phyloP scores from a whole-genome alignment of 1,140 invertebrate genomes.

The Asobara japonica region DNA sequence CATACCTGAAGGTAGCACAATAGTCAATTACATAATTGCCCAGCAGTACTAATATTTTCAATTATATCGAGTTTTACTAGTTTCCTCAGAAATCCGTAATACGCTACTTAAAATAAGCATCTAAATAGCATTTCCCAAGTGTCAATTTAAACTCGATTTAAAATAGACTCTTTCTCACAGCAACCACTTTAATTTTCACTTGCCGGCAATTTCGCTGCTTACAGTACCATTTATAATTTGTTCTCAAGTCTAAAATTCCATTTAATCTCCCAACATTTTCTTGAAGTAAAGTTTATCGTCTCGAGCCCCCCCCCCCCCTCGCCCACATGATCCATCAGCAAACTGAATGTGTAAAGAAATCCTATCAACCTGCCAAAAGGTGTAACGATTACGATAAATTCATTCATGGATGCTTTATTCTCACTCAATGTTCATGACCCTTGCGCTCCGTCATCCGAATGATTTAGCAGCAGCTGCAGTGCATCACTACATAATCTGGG shows the following conservation, averaged over 20 bases:
- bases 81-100: neutral
- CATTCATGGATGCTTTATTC: neutral
- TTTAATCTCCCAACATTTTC: neutral
- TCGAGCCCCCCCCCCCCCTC: too few species aligned
- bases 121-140: neutral
- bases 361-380: neutral
- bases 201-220: neutral
- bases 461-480: constrained; percentile 29
- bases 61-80: neutral
- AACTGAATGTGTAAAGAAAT: neutral
- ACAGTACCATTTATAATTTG: neutral
- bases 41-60: neutral
- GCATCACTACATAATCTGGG: constrained; percentile 30
- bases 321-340: too few species aligned
- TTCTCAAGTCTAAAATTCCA: neutral
- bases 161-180: neutral
- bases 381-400: neutral
- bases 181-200: neutral
- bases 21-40: neutral
- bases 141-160: neutral
- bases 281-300: too few species aligned
- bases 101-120: neutral
- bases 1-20: neutral
- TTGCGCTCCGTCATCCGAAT: constrained; percentile 26
- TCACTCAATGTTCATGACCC: constrained; percentile 1